Evolutionary conservation across 1,140 invertebrate species (phyloP).

Genomic region (Schlechtendalia chinensis): DNA sequence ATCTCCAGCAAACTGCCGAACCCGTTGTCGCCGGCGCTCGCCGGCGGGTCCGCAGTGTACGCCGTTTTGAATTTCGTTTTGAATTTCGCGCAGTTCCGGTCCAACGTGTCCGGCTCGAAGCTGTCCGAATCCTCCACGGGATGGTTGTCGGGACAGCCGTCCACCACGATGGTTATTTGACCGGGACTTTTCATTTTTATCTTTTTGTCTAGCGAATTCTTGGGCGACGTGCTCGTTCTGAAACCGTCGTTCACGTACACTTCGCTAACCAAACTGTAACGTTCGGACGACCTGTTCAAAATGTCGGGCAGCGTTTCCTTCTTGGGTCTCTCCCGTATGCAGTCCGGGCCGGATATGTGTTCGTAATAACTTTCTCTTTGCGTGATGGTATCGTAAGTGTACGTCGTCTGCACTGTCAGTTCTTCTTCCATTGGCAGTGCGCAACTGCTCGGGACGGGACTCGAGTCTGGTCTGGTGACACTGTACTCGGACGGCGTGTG

Average conservation of each 20-base stretch:
- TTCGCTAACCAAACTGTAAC: constrained; percentile 71
- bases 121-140: constrained; percentile 65
- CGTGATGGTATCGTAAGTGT: constrained; percentile 35
- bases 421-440: constrained; percentile 73
- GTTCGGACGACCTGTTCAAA: constrained; percentile 55
- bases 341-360: constrained; percentile 54
- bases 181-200: constrained; percentile 62
- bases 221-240: constrained; percentile 55
- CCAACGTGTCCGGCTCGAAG: constrained; percentile 80
- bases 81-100: constrained; percentile 72
- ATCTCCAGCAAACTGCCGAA: constrained; percentile 70
- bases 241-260: constrained; percentile 78
- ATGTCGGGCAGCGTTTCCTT: constrained; percentile 60
- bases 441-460: neutral
- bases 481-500: constrained; percentile 65
- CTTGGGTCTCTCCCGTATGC: constrained; percentile 54
- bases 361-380: constrained; percentile 49
- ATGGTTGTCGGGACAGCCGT: constrained; percentile 63
- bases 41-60: constrained; percentile 54
- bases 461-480: neutral
- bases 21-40: constrained; percentile 57
- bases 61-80: constrained; percentile 53
- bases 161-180: constrained; percentile 74
- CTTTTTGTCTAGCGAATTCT: constrained; percentile 10
- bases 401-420: constrained; percentile 58